phyloP scores from a whole-genome alignment of 2,113 vertebrate genomes.

The Odobenus rosmarus region DNA sequence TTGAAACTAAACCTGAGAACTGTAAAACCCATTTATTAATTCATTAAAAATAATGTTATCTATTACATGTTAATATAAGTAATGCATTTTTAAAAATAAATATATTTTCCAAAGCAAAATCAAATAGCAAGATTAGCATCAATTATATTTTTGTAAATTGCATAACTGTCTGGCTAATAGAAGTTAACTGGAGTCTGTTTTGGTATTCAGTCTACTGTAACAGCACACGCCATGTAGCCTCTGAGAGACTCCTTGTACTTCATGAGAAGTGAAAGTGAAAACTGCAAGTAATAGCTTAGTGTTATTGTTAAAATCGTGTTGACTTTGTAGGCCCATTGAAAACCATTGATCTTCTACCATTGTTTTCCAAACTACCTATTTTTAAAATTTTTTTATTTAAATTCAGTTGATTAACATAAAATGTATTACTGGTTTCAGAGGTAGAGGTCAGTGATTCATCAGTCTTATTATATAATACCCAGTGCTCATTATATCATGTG shows the following conservation, averaged over 20 bases:
- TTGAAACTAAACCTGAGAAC: background rate
- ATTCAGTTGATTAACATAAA: background rate
- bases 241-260: background rate
- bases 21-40: background rate
- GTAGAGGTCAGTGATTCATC: background rate
- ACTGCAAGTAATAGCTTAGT: background rate
- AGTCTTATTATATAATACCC: background rate
- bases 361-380: background rate
- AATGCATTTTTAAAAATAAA: background rate
- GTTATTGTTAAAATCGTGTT: background rate
- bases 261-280: background rate
- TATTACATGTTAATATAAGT: background rate
- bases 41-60: background rate
- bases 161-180: background rate
- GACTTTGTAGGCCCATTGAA: background rate
- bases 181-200: background rate
- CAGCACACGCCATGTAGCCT: background rate
- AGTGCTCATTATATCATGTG: background rate
- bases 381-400: background rate
- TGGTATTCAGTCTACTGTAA: background rate
- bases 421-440: background rate
- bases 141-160: background rate
- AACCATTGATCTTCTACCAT: background rate
- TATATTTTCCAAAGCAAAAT: background rate
- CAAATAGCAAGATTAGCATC: background rate